Base-by-base conservation (phyloP, 2,113 vertebrate species). In the Oreocharis arfaki region DNA sequence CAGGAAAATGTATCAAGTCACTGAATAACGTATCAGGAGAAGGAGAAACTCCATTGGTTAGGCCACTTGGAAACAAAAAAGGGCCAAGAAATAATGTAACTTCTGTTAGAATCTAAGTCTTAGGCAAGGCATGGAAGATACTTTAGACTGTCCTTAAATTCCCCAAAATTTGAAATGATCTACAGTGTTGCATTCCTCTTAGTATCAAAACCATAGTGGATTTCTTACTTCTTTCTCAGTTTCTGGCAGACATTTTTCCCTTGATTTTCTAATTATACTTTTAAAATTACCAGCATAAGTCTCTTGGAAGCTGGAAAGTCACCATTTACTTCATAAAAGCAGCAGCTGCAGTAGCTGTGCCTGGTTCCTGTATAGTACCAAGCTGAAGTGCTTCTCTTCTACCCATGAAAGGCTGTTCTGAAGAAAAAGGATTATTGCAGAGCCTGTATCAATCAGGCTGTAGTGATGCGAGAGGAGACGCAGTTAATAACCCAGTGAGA, bases 1-100 rank as follows among this genome's bases (percentile, higher is more conserved):
- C 67, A 79, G 53, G 61, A 83, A 82, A 76, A 42, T 3, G 0
- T 32, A 32, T 13, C 0, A 39, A 39, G 9, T 39, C n/a, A n/a
- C n/a, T 52, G 75, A 85, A 39, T 56, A 47, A 60, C 6, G 35
- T 64, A 5, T 41, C 37, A 50, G 46, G 57, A 80, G 33, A 73
- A 77, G 21, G n/a, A 17, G 33, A 47, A 78, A 59, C 28, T 68
- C 30, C 3, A 6, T 28, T 61, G 39, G 10, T 42, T 65, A 13
- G 26, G 33, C 84, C 24, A 55, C 11, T 26, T 2, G 1, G 28
- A 67, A 83, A 71, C 10, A 26, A 39, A 56, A 61, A 27, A 52
- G 28, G 11, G 33, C 19, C 15, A 46, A 61, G 32, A 57, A 56
- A 61, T 56, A 42, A 52, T 84, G 86, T 47, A 63, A 64, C 12